Percentiles rank a stretch among this genome's conserved stretches.
These are phyloP conservation scores for Drosophila kambysellisi DNA, from an alignment of 2,888 invertebrate genomes.

Conservation along the genomic window DNA sequence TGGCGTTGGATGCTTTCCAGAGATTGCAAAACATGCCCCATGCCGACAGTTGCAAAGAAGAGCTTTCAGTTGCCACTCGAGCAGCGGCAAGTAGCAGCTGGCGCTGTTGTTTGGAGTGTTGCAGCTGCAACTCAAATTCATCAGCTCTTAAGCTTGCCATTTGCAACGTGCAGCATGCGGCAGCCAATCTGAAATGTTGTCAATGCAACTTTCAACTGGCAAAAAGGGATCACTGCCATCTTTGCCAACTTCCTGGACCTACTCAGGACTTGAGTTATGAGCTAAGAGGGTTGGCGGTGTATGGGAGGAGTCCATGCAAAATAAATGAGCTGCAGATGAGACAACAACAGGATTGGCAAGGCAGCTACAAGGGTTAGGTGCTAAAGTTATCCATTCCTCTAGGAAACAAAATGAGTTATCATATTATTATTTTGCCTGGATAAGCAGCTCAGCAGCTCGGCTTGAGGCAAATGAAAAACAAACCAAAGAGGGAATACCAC, in stretches of 20 bases:
- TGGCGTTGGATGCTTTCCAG: slow-evolving; percentile 67
- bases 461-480: not conserved
- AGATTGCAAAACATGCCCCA: slow-evolving; percentile 69
- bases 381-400: slow-evolving; percentile 5
- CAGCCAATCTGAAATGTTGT: slow-evolving; percentile 45
- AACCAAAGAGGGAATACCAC: not conserved
- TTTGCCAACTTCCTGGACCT: slow-evolving; percentile 37
- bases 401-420: slow-evolving; percentile 12
- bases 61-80: slow-evolving; percentile 53
- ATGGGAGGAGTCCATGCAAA: slow-evolving; percentile 6
- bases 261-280: slow-evolving; percentile 44
- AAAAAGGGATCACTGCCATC: slow-evolving; percentile 41
- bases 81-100: slow-evolving; percentile 29
- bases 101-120: slow-evolving; percentile 7
- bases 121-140: slow-evolving; percentile 43
- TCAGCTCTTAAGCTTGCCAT: slow-evolving; percentile 61
- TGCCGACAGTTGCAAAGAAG: slow-evolving; percentile 52
- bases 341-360: slow-evolving; percentile 1
- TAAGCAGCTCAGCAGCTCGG: slow-evolving; percentile 1
- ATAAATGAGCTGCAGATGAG: slow-evolving; percentile 49
- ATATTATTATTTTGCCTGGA: slow-evolving; percentile 28
- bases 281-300: not conserved
- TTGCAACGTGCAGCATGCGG: slow-evolving; percentile 58
- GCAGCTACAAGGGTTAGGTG: not conserved
- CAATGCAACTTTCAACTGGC: slow-evolving; percentile 40